phyloP scores from a whole-genome alignment of 2,797 vertebrate genomes.

The Sciurus vulgaris region DNA sequence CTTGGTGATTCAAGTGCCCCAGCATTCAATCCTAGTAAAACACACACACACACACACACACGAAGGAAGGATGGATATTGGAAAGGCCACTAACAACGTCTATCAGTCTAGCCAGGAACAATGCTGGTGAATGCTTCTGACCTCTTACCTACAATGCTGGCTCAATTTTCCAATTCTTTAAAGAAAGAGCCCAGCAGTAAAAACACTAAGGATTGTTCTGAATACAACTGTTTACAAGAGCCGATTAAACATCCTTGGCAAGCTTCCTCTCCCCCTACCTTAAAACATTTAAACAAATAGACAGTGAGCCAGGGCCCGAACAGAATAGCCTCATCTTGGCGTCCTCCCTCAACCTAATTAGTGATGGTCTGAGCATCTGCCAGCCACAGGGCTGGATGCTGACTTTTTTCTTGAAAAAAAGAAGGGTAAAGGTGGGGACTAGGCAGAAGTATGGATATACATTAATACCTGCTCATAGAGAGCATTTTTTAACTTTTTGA shows the following conservation, averaged over 20 bases:
- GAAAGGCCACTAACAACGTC: not conserved
- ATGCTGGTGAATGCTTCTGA: not conserved
- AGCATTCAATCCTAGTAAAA: too few relatives aligned
- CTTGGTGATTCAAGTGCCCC: too few relatives aligned
- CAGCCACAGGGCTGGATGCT: not conserved
- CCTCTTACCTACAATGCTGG: not conserved
- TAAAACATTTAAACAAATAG: slow-evolving; percentile 68
- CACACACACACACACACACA: too few relatives aligned
- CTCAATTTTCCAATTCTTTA: slow-evolving; percentile 1
- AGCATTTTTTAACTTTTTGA: not conserved
- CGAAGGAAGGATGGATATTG: not conserved
- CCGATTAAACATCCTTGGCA: slow-evolving; percentile 54
- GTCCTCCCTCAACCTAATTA: not conserved
- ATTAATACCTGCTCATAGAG: not conserved
- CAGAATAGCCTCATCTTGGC: not conserved
- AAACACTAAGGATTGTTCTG: slow-evolving; percentile 24
- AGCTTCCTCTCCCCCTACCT: slow-evolving; percentile 68
- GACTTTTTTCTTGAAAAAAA: slow-evolving; percentile 12
- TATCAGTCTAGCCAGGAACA: not conserved
- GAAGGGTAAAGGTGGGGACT: not conserved
- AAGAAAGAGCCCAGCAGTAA: not conserved
- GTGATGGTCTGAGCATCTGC: not conserved
- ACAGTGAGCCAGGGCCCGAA: not conserved
- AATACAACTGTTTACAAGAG: slow-evolving; percentile 71
- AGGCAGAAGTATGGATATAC: not conserved